Evolutionary conservation across 2,888 invertebrate species (phyloP).

Genomic region (Fragum fragum): DNA sequence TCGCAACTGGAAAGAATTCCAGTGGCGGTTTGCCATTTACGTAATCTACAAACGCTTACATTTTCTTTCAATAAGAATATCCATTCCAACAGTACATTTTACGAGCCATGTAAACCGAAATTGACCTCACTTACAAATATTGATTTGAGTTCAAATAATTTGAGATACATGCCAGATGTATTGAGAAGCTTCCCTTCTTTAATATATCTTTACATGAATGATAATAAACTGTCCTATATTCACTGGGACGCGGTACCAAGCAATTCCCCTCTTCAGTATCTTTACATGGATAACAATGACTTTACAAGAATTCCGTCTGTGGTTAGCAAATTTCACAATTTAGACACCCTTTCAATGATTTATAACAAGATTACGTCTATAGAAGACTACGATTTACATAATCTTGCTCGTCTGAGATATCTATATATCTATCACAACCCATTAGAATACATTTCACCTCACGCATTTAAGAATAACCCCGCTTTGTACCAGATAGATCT

Average conservation of each 20-base stretch:
- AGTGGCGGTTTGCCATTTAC: neutral
- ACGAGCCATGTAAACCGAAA: neutral
- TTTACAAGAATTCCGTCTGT: neutral
- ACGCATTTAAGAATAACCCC: neutral
- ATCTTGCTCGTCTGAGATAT: neutral
- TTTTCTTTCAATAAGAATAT: slow-evolving; percentile 1
- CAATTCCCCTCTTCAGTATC: neutral
- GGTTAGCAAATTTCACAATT: neutral
- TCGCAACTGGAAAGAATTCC: neutral
- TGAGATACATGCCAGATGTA: neutral
- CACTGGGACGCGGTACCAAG: neutral
- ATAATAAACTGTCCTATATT: neutral
- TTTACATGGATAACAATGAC: neutral
- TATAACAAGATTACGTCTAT: neutral
- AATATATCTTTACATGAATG: neutral
- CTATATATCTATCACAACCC: neutral
- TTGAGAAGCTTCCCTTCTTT: neutral
- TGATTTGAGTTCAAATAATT: neutral
- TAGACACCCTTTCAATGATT: neutral
- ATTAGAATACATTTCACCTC: slow-evolving; percentile 1
- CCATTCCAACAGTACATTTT: neutral
- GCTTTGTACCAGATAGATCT: neutral
- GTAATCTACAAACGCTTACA: neutral
- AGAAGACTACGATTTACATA: neutral
- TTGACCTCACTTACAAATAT: neutral